These are phyloP conservation scores for Enteromius treurensis DNA, from an alignment of 2,797 vertebrate genomes.

Conservation along the genomic window DNA sequence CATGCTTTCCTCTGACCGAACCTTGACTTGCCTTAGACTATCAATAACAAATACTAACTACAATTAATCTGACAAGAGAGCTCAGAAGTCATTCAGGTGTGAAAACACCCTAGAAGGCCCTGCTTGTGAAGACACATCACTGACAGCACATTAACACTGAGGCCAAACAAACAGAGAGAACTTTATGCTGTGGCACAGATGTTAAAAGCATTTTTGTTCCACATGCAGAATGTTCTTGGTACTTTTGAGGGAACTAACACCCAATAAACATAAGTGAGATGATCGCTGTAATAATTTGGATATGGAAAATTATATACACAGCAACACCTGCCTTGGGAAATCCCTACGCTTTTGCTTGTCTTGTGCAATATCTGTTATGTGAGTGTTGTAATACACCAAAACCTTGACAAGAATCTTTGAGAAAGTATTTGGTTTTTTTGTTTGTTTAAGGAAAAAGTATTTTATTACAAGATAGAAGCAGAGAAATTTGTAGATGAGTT, in stretches of 20 bases:
- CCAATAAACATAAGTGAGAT: conserved; percentile 29
- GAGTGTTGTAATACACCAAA: conserved; percentile 22
- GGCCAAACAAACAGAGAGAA: not conserved
- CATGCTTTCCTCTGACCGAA: not conserved
- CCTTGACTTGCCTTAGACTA: not conserved
- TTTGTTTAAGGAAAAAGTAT: not conserved
- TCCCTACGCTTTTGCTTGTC: not conserved
- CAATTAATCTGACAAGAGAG: conserved; percentile 1
- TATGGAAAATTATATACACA: conserved; percentile 36
- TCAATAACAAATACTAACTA: not conserved
- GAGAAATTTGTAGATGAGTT: not conserved
- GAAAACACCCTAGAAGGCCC: conserved; percentile 1
- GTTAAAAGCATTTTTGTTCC: conserved; percentile 27
- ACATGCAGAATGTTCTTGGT: not conserved
- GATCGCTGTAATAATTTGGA: conserved; percentile 18
- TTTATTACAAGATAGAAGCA: not conserved
- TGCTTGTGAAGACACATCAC: not conserved
- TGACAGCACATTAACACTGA: not conserved
- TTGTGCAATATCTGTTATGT: conserved; percentile 26
- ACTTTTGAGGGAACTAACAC: not conserved
- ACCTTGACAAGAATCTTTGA: conserved; percentile 20
- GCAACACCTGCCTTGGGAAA: conserved; percentile 20
- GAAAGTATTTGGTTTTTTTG: conserved; percentile 21
- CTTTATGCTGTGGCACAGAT: not conserved
- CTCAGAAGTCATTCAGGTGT: not conserved